These are phyloP conservation scores for Caenorhabditis inopinata DNA, from an alignment of 1,140 invertebrate genomes.

Conservation along the genomic window DNA sequence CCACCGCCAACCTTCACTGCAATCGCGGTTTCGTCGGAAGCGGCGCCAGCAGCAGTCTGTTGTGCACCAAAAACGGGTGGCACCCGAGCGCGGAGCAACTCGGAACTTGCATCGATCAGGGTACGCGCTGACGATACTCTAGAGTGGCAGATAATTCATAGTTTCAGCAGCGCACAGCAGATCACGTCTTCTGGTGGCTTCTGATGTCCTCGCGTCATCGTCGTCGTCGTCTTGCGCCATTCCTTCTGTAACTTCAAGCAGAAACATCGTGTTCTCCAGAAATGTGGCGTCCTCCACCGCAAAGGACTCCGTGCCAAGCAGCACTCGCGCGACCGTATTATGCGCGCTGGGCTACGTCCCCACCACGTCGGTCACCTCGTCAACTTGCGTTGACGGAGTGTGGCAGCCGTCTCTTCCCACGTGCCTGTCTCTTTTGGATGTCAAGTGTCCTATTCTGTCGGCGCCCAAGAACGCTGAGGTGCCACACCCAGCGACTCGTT, in stretches of 20 bases:
- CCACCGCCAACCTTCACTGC: neutral
- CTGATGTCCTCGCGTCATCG: neutral
- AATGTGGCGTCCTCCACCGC: neutral
- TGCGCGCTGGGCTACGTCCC: neutral
- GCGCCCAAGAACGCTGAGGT: neutral
- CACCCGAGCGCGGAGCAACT: neutral
- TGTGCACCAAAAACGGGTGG: constrained; percentile 7
- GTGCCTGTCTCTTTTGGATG: neutral
- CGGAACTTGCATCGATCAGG: neutral
- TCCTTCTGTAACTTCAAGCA: neutral
- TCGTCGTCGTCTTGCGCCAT: neutral
- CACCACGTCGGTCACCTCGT: neutral
- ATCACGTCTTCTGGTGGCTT: neutral
- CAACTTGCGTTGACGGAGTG: neutral
- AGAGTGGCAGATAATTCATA: no score
- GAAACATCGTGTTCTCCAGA: neutral
- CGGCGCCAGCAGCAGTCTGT: neutral
- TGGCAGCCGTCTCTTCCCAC: neutral
- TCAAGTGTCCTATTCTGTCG: constrained; percentile 4
- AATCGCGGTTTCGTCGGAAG: neutral
- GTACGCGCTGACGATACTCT: neutral
- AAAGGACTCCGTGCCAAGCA: neutral
- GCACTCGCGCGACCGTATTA: neutral
- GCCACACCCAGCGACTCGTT: no score
- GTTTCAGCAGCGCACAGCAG: neutral